Conservation (phyloP, 2,797 vertebrate genomes). For the Ctenopoma kingsleyae region DNA sequence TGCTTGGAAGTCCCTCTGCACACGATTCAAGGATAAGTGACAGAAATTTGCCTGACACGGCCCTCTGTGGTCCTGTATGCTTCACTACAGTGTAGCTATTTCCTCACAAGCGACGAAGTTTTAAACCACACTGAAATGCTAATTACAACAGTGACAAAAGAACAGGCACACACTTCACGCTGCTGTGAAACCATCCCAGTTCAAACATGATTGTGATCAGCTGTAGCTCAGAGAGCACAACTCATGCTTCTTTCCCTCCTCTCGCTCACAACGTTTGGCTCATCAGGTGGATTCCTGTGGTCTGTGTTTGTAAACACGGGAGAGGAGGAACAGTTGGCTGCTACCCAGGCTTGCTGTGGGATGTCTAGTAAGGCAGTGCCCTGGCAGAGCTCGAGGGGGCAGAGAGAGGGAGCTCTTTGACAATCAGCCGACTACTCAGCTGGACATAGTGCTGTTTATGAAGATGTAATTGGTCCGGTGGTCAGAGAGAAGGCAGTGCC, state of each 20-base stretch:
- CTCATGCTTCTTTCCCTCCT: slow-evolving; percentile 15
- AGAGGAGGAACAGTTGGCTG: slow-evolving; percentile 46
- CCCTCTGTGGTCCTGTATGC: slow-evolving; percentile 38
- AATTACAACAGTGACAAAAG: slow-evolving; percentile 30
- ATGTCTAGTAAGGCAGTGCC: slow-evolving; percentile 30
- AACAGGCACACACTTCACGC: background rate
- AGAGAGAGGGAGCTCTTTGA: slow-evolving; percentile 45
- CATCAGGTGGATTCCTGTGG: slow-evolving; percentile 75
- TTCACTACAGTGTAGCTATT: slow-evolving; percentile 57
- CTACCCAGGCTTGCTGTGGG: slow-evolving; percentile 40
- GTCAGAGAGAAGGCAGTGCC: slow-evolving; percentile 43
- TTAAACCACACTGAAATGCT: slow-evolving; percentile 30
- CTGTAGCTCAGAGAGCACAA: slow-evolving; percentile 25
- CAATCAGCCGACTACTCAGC: slow-evolving; percentile 49
- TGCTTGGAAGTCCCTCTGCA: slow-evolving; percentile 31
- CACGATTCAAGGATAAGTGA: slow-evolving; percentile 51
- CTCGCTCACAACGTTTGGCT: slow-evolving; percentile 46
- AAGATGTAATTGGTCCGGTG: slow-evolving; percentile 64
- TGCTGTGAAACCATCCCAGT: slow-evolving; percentile 16
- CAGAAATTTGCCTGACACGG: slow-evolving; percentile 23
- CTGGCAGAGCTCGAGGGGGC: slow-evolving; percentile 24
- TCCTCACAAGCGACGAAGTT: slow-evolving; percentile 44
- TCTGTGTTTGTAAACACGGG: slow-evolving; percentile 72
- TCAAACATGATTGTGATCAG: slow-evolving; percentile 47
- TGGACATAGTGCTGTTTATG: slow-evolving; percentile 57